Base-by-base conservation (phyloP, 1,140 invertebrate species). In the Penaeus vannamei region DNA sequence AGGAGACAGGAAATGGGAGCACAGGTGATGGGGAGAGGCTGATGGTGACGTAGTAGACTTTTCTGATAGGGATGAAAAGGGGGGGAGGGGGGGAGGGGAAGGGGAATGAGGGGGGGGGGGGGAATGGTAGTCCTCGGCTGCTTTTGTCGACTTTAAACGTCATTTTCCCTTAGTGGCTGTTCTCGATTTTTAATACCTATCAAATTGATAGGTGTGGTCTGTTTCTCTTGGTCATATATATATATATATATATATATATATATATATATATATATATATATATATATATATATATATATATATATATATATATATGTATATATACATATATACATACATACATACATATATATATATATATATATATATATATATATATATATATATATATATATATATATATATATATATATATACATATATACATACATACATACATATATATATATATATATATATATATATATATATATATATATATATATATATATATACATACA, bases 381-480 rank as follows among this genome's bases (percentile, higher is more conserved):
- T 66, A 66, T 66, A 7, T 66, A 66, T 66, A 66, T 66, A 66
- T 66, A 66, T 66, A 66, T 66, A 66, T 66, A 66, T 66, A 4
- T 66, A 66, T 66, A 4, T 66, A 66, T 66, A 66, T 66, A 66
- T 66, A 66, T 66, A 66, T 7, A 66, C 29, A 66, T 66, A 66
- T 19, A 66, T 17, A 66, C 19, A 66, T 17, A 66, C 19, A 66
- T 66, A 66, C 29, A 17, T 66, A 66, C 29, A 26, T 19, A 66
- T 19, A 17, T 19, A 66, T 3, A 17, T 19, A 17, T 19, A 66
- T 19, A 17, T 19, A 66, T 66, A 66, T 66, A 66, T 66, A 66
- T 66, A 66, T 66, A 66, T 66, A 66, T 66, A 66, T 66, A 66
- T 66, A 66, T 66, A 66, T 66, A 66, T 66, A 66, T 66, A 66